phyloP scores from a whole-genome alignment of 2,113 vertebrate genomes.

The Pluvianellus socialis region DNA sequence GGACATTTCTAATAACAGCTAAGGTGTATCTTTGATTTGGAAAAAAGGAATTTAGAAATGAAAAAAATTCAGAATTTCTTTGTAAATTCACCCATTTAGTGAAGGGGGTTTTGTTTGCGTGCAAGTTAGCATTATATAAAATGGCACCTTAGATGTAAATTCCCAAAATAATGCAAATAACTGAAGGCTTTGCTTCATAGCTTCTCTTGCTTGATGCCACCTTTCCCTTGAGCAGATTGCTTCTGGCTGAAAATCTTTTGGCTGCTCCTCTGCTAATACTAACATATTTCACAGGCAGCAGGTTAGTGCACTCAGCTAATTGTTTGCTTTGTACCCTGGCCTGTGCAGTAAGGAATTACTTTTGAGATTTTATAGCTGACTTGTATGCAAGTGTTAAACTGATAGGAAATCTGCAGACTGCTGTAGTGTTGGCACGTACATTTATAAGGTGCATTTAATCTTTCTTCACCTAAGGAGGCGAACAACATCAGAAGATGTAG shows the following conservation, averaged over 20 bases:
- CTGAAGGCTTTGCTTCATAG: neutral
- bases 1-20: neutral
- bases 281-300: neutral
- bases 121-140: neutral
- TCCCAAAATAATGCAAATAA: neutral
- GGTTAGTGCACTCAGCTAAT: neutral
- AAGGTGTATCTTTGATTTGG: neutral
- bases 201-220: neutral
- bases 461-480: neutral
- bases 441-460: neutral
- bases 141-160: neutral
- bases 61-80: neutral
- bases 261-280: neutral
- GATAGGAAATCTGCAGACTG: neutral
- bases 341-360: neutral
- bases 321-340: accelerated
- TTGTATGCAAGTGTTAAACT: neutral
- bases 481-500: neutral
- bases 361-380: neutral
- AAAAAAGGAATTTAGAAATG: neutral
- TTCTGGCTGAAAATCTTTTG: neutral
- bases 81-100: neutral
- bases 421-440: neutral
- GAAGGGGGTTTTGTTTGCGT: neutral
- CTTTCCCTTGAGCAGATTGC: neutral